Conservation (phyloP, 2,797 vertebrate genomes). For the Spinus pinus region DNA sequence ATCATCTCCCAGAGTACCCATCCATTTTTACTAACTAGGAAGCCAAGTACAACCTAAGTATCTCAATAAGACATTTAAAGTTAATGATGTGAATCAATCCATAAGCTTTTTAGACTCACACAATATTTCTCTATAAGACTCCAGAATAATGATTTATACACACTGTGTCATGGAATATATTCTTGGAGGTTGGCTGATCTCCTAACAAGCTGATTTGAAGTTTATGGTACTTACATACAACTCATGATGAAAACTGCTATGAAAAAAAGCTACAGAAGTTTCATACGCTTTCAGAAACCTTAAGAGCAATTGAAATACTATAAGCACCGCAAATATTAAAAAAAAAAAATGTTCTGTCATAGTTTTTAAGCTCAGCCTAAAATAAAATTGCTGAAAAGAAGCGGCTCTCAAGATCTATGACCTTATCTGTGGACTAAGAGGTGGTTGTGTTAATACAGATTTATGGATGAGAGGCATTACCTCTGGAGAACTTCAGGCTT, state of each 20-base stretch:
- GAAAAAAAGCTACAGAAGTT: background rate
- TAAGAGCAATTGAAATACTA: background rate
- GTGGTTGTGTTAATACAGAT: background rate
- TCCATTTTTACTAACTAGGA: background rate
- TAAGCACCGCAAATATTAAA: background rate
- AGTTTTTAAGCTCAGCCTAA: background rate
- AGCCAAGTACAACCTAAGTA: background rate
- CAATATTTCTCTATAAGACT: background rate
- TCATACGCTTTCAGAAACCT: background rate
- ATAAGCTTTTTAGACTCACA: background rate
- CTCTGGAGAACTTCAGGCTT: background rate
- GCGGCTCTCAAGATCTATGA: background rate
- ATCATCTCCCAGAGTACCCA: background rate
- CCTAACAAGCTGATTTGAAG: background rate
- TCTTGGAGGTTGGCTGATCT: background rate
- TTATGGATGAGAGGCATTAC: fast-evolving
- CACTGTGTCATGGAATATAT: background rate
- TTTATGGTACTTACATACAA: background rate
- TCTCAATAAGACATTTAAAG: background rate
- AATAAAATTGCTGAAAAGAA: background rate
- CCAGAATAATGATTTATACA: background rate
- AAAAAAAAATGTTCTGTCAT: fast-evolving
- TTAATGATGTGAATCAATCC: background rate
- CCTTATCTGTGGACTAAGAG: background rate
- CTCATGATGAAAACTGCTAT: background rate